A percentile compares a stretch with the other conserved stretches of the same genome.
Conservation (phyloP, 2,113 vertebrate species). For the Pachypanchax playfairii region DNA sequence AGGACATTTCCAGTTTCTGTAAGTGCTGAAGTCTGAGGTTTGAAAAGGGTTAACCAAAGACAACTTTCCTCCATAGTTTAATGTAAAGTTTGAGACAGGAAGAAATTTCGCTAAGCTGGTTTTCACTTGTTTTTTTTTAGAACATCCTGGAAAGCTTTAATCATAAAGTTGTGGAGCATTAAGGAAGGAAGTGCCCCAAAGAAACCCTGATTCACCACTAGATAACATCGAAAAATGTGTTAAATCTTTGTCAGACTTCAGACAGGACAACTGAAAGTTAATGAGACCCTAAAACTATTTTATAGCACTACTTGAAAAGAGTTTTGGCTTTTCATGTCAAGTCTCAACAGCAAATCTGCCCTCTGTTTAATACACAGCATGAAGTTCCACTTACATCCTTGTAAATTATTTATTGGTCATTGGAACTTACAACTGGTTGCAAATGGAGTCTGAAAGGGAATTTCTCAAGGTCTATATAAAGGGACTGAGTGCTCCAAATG, state of each 20-base stretch:
- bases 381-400: constrained; percentile 19
- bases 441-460: not conserved
- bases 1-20: constrained; percentile 63
- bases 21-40: constrained; percentile 55
- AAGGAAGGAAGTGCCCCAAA: constrained; percentile 2
- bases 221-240: constrained; percentile 10
- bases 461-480: not conserved
- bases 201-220: not conserved
- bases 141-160: not conserved
- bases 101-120: constrained; percentile 12
- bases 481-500: not conserved
- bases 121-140: constrained; percentile 32
- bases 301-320: constrained; percentile 37
- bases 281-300: constrained; percentile 32
- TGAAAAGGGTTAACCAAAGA: constrained; percentile 58
- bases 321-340: constrained; percentile 43
- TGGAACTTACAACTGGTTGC: not conserved
- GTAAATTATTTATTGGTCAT: constrained; percentile 61
- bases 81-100: constrained; percentile 24
- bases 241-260: not conserved
- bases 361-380: constrained; percentile 35
- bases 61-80: constrained; percentile 47
- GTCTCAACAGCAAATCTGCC: constrained; percentile 22
- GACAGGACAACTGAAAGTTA: constrained; percentile 20
- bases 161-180: constrained; percentile 7